Percentiles rank a stretch among this genome's conserved stretches.
Evolutionary conservation across 2,888 invertebrate genomes (phyloP).

Genomic region (Hemicrepidius hirtus): DNA sequence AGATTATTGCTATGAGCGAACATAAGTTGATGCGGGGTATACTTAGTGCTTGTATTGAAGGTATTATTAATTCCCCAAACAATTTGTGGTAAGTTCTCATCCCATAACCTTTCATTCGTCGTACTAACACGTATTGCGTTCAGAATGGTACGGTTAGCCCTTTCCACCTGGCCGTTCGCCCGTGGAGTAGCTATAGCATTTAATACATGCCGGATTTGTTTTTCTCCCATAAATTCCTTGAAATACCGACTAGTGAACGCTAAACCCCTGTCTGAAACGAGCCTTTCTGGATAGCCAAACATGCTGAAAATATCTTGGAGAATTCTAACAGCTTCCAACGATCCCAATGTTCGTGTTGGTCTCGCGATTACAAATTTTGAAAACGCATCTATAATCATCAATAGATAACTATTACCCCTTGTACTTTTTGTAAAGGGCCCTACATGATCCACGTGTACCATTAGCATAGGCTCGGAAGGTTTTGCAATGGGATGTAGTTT

Average conservation of each 20-base stretch:
- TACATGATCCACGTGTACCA: background rate
- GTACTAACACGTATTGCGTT: no score
- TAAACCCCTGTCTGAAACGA: background rate
- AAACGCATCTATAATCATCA: slow-evolving; percentile 16
- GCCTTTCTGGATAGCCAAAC: background rate
- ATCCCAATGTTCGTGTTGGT: slow-evolving; percentile 29
- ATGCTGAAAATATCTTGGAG: background rate
- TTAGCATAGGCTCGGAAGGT: background rate
- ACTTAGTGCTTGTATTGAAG: no score
- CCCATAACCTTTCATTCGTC: no score
- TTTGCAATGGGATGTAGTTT: background rate
- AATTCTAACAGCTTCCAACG: background rate
- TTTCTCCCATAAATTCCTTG: background rate
- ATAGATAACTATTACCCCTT: slow-evolving; percentile 3
- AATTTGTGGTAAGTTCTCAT: no score
- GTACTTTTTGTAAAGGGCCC: slow-evolving; percentile 1
- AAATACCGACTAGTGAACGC: background rate
- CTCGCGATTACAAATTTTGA: slow-evolving; percentile 57
- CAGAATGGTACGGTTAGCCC: slow-evolving; percentile 23
- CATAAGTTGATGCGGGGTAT: no score
- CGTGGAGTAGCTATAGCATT: slow-evolving; percentile 10
- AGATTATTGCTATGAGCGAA: no score
- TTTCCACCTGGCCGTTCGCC: slow-evolving; percentile 26
- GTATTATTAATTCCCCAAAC: no score
- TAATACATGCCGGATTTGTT: slow-evolving; percentile 10